Evolutionary conservation across 2,797 vertebrate species (phyloP).

Genomic region (Picus viridis): DNA sequence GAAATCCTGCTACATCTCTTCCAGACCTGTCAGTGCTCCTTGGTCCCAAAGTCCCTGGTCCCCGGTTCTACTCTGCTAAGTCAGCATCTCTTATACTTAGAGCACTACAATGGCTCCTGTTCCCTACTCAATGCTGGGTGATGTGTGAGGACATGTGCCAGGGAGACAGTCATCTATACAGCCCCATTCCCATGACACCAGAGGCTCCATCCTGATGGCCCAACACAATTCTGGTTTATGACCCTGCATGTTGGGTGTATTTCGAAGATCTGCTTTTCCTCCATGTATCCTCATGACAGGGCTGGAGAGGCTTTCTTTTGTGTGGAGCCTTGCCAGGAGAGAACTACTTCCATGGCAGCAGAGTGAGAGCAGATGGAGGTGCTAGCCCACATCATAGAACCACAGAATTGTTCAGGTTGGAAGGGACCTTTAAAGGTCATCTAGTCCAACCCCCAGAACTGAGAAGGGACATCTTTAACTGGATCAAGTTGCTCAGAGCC

Average conservation of each 20-base stretch:
- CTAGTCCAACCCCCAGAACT: no score
- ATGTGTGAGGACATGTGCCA: accelerated
- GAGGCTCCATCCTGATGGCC: background rate
- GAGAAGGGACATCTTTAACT: no score
- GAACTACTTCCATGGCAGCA: background rate
- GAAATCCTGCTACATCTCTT: background rate
- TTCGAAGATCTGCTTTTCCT: background rate
- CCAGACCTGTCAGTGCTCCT: background rate
- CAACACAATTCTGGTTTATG: background rate
- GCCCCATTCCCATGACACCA: background rate
- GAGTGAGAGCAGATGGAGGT: background rate
- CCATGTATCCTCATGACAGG: accelerated
- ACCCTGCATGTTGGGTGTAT: background rate
- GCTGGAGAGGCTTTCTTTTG: accelerated
- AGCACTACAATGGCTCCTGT: background rate
- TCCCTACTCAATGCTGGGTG: background rate
- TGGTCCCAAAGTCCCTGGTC: background rate
- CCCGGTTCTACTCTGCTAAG: background rate
- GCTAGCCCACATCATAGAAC: background rate
- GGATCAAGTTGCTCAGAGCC: background rate
- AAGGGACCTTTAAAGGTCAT: no score
- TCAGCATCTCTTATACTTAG: background rate
- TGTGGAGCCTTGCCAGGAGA: background rate
- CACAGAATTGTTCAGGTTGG: no score
- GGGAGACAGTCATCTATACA: background rate